Conservation (phyloP, 2,797 vertebrate genomes). For the Geotrypetes seraphini region DNA sequence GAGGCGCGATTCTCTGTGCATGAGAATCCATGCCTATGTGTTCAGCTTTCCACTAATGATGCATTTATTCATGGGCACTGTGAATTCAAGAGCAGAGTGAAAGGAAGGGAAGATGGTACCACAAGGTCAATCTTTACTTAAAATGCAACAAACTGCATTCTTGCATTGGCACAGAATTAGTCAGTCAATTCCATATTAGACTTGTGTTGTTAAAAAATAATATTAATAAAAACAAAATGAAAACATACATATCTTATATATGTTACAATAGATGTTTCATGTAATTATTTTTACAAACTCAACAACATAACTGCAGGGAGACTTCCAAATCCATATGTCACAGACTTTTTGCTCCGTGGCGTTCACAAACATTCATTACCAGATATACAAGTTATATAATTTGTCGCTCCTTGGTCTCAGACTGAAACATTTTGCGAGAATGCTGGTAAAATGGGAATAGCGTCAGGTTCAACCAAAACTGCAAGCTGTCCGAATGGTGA, state of each 20-base stretch:
- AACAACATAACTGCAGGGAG: not conserved
- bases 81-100: too few species aligned
- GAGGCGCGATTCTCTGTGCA: too few species aligned
- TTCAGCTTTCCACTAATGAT: too few species aligned
- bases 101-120: not conserved
- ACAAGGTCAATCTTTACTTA: not conserved
- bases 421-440: too few species aligned
- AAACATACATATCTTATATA: not conserved
- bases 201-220: slow-evolving; percentile 3
- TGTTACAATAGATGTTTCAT: not conserved
- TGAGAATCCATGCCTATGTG: too few species aligned
- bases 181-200: not conserved
- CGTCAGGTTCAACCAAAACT: too few species aligned
- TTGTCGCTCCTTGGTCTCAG: too few species aligned
- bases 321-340: not conserved
- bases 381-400: rapidly evolving
- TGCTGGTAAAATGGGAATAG: too few species aligned
- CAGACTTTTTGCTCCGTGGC: rapidly evolving
- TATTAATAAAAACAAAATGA: not conserved
- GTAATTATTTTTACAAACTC: not conserved
- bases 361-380: not conserved
- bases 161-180: not conserved
- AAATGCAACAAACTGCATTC: rapidly evolving
- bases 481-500: too few species aligned
- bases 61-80: too few species aligned